phyloP scores from a whole-genome alignment of 2,888 invertebrate species.

The Julus scanicus region DNA sequence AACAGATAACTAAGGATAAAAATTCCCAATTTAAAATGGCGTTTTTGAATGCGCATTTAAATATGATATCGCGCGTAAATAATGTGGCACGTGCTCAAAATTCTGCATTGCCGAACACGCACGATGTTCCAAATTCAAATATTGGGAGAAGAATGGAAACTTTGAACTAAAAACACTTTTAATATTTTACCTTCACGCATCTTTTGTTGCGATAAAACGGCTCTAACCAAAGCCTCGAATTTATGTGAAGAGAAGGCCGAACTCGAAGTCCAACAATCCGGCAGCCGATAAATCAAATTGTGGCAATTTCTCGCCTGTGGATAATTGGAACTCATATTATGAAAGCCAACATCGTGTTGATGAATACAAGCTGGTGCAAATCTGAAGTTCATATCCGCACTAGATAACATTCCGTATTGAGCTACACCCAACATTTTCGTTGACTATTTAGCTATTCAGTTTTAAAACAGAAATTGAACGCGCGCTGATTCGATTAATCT shows the following conservation, averaged over 20 bases:
- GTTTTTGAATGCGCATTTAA: no score
- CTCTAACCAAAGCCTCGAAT: conserved; percentile 27
- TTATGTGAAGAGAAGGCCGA: background rate
- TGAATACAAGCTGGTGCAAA: conserved; percentile 48
- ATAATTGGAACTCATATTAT: background rate
- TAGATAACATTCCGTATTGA: background rate
- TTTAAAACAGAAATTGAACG: no score
- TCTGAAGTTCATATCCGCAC: background rate
- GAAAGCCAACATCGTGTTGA: conserved; percentile 38
- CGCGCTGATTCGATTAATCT: background rate
- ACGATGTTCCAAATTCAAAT: no score
- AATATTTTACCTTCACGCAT: background rate
- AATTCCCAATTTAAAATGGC: no score
- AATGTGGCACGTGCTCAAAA: no score
- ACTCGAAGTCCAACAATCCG: background rate
- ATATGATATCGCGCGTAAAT: no score
- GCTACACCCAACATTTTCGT: background rate
- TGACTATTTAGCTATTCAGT: background rate
- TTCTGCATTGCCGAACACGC: no score
- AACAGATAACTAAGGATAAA: no score
- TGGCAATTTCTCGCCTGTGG: conserved; percentile 32
- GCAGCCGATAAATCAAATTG: conserved; percentile 43
- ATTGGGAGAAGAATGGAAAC: no score
- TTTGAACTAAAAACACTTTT: no score
- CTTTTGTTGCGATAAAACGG: conserved; percentile 22